These are phyloP conservation scores for Drosophila lowei DNA, from an alignment of 1,140 invertebrate species.

Conservation along the genomic window DNA sequence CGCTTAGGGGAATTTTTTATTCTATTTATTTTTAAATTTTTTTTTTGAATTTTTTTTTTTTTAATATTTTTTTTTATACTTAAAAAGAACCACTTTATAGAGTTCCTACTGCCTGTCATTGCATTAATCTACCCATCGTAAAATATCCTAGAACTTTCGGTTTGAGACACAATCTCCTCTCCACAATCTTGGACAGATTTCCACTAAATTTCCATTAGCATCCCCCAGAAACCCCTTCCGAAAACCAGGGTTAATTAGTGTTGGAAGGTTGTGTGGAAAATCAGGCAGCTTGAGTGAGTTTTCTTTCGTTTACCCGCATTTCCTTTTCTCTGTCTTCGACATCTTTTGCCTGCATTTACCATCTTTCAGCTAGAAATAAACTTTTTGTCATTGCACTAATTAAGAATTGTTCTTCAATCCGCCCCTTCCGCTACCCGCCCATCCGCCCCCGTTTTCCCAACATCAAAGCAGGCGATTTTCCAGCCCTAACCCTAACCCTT, in stretches of 20 bases:
- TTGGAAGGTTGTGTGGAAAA: background rate
- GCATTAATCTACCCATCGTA: too few species aligned
- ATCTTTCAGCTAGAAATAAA: conserved; percentile 20
- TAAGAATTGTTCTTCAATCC: conserved; percentile 48
- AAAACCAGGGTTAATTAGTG: conserved; percentile 18
- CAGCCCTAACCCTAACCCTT: conserved; percentile 14
- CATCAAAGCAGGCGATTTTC: conserved; percentile 65
- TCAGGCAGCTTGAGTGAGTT: conserved; percentile 32
- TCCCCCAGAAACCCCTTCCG: background rate
- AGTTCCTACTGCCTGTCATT: too few species aligned
- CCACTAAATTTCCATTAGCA: conserved; percentile 17
- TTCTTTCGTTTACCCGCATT: conserved; percentile 36
- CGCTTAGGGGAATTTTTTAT: too few species aligned
- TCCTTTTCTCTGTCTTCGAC: background rate
- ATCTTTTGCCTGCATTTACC: conserved; percentile 58
- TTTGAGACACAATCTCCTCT: background rate
- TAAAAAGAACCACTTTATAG: too few species aligned
- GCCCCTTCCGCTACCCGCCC: background rate
- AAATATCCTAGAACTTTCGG: background rate
- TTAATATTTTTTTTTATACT: too few species aligned
- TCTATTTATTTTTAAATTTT: too few species aligned
- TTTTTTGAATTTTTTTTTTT: too few species aligned
- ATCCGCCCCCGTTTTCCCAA: conserved; percentile 13
- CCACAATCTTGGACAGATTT: conserved; percentile 13
- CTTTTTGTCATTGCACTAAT: conserved; percentile 61